Evolutionary conservation across 2,797 vertebrate genomes (phyloP), one percentile per base, ranked within the genome.

Genomic region (Falco concolor): DNA sequence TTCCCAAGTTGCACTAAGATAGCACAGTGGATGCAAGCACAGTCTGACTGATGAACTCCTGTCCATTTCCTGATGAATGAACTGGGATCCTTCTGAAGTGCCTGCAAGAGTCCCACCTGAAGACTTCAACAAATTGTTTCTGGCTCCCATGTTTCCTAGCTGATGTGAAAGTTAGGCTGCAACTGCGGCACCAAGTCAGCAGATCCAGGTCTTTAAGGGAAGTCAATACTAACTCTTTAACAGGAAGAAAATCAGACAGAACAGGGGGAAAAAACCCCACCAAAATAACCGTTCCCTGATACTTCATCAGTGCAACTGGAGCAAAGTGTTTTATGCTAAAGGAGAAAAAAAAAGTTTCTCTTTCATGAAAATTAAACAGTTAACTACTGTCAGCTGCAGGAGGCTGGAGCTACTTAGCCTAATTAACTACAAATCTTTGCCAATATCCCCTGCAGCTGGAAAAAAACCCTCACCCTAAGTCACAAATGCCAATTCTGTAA

Each of bases 381-480:
- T 59, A 38, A 36, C 16, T 52, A 19, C 68, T 23, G 17, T 14
- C 14, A 68, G 2, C 1, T 12, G 19, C 21, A 34, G 23, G 34
- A 45, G 52, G 23, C 13, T 42, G 20, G 10, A 85, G 30, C 19
- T 36, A 32, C 12, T 54, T n/a, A n/a, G 14, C 12, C 60, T 52
- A 25, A 25, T 15, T 15, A 38, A 23, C 4, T 5, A 10, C 36
- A 63, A 45, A 53, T 16, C 30, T 63, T n/a, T 36, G 14, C 2
- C n/a, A 25, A 15, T 12, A 70, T 64, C 98, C 98, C 95, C 98
- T 98, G 92, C 3, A 90, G 87, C 3, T 53, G 19, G 74, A 49
- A 84, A 56, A 45, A 25, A 44, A 40, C 40, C 40, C 81, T 75
- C 93, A 38, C 45, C n/a, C 49, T 16, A 59, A 84, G 74, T 59